Evolutionary conservation across 2,113 vertebrate genomes (phyloP).

Genomic region (Chloropsis hardwickii): DNA sequence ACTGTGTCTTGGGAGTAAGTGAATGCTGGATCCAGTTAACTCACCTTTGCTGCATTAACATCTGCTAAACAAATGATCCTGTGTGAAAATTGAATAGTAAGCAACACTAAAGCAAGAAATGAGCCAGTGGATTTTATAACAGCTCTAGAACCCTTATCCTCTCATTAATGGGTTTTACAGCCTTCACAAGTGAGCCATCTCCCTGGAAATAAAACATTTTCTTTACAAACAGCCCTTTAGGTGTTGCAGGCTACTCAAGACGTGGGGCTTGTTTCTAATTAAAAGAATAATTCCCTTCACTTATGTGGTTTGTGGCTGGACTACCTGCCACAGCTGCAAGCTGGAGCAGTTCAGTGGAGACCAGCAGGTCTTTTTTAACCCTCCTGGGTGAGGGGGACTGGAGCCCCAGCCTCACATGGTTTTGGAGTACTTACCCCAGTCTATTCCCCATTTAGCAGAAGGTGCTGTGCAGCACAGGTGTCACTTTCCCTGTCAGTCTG

Average conservation of each 20-base stretch:
- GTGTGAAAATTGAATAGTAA: neutral
- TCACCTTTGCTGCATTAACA: neutral
- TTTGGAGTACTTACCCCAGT: neutral
- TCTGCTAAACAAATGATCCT: neutral
- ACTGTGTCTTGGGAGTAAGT: neutral
- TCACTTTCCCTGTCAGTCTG: neutral
- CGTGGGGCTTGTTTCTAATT: neutral
- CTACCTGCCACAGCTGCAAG: neutral
- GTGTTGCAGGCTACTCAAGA: neutral
- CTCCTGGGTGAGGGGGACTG: neutral
- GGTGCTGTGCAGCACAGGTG: neutral
- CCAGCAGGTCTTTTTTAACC: neutral
- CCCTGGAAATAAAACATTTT: constrained; percentile 7
- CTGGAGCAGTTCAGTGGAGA: neutral
- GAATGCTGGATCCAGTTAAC: neutral
- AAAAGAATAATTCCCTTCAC: neutral
- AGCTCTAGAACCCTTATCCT: neutral
- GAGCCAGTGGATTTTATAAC: neutral
- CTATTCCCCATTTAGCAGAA: neutral
- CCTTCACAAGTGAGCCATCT: neutral
- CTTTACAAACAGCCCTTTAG: neutral
- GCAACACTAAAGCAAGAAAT: neutral
- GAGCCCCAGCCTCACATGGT: neutral
- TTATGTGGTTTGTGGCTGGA: neutral
- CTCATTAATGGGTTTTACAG: constrained; percentile 24